Base-by-base conservation (phyloP, 2,888 invertebrate species). In the Napeogenes inachia region DNA sequence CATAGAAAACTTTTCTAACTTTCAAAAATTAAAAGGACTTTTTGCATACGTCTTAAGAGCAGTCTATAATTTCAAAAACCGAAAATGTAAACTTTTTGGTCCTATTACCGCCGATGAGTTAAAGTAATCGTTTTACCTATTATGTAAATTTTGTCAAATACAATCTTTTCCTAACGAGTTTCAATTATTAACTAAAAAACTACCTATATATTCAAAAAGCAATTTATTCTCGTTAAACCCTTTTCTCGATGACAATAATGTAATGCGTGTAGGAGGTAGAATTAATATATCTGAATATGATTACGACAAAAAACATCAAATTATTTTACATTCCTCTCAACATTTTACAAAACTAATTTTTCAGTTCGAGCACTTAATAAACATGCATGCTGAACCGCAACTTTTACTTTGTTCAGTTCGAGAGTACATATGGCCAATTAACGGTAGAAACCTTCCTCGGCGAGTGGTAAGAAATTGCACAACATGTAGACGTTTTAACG, bases 381-480 rank as follows among this genome's bases (percentile, higher is more conserved):
- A 56, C 0, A 13, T 72, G 53, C 72, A 74, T 45, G 70, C 71
- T 6, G 73, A 71, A 0, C 73, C 72, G 0, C 73, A 72, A 54
- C 47, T 70, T 5, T 57, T 73, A 6, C 56, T 75, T 13, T 66
- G 69, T 0, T 56, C 45, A 2, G 57, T 69, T 8, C 57, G 72
- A 12, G 65, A 73, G 32, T 57, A 57, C 2, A 33, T 70, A 0
- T 72, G 73, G 73, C 70, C 69, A 4, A 46, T 72, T 3, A 69
- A 68, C 30, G 70, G 72, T 13, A 70, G n/a, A 38, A 47, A 65
- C 6, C 56, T 72, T 2, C 66, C 73, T 2, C 42, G 72, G 2
- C n/a, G n/a, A n/a, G n/a, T n/a, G n/a, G n/a, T n/a, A n/a, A n/a
- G n/a, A n/a, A n/a, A n/a, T n/a, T 71, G 71, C 38, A 54, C 64